Evolutionary conservation across 2,888 invertebrate species (phyloP), one percentile per base, ranked within the genome.

Genomic region (Cryptocephalus primarius): DNA sequence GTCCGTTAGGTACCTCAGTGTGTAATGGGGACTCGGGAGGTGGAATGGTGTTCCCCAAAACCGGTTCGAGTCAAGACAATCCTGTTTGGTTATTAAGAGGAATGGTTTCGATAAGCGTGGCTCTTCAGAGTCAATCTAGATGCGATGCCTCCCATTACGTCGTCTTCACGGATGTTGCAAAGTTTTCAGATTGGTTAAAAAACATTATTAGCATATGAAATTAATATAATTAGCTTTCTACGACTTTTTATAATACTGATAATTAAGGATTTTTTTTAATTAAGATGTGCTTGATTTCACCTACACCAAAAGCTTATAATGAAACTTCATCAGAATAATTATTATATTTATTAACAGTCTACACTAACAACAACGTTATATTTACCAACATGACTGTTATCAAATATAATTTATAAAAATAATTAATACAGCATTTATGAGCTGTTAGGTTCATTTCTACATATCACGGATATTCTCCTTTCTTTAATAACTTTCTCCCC

Each of bases 381-480:
- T 22, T 22, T 4, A 22, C 22, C 2, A 22, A 22, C 2, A 22
- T 22, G 22, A 22, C 22, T 22, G 22, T 22, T n/a, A 22, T 22
- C 22, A 22, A 22, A 22, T 22, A 22, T 22, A 6, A 22, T 22
- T 22, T 22, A 22, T 22, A 22, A 22, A 22, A 6, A 6, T 22
- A 22, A 22, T 22, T 22, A 22, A 22, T 22, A 22, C 22, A 22
- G 22, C 56, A 50, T 60, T 48, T 41, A 50, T 50, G 40, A 53
- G 43, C 22, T 22, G 55, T 57, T 58, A 9, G 84, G 83, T 56
- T 84, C 80, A 67, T 85, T 83, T 63, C 92, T 75, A 65, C 81
- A 85, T 59, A 92, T 90, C 12, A 92, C 75, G 8, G 91, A 91
- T 60, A 93, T 80, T 56, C 93, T 72, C 60, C 92, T 74, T 36